Evolutionary conservation across 2,888 invertebrate genomes (phyloP).

Genomic region (Terebella lapidaria): DNA sequence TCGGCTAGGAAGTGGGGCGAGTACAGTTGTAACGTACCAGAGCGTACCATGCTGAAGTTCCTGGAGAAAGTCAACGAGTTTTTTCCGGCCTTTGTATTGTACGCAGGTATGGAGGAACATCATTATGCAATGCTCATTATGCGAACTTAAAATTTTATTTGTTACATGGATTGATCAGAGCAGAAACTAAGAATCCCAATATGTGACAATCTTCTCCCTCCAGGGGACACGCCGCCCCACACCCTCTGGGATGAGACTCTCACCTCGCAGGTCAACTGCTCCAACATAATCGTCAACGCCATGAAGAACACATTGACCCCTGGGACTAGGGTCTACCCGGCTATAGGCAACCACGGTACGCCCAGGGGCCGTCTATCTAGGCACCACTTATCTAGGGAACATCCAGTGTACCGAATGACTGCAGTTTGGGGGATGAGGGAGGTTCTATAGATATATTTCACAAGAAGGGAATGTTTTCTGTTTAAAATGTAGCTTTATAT

Average conservation of each 20-base stretch:
- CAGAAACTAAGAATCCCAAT: too few relatives aligned
- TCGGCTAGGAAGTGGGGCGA: slow-evolving; percentile 14
- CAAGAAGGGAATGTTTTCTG: too few relatives aligned
- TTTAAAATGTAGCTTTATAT: neutral
- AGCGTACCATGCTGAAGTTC: slow-evolving; percentile 14
- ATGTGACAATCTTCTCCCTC: neutral
- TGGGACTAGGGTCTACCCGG: slow-evolving; percentile 14
- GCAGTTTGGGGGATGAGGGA: too few relatives aligned
- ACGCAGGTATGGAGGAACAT: neutral
- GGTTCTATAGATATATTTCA: too few relatives aligned
- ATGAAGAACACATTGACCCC: slow-evolving; percentile 1
- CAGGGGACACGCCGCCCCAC: slow-evolving; percentile 24
- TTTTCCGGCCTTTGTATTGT: neutral
- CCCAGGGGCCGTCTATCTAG: too few relatives aligned
- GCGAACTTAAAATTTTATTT: neutral
- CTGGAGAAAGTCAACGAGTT: slow-evolving; percentile 8
- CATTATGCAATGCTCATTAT: neutral
- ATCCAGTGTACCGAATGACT: too few relatives aligned
- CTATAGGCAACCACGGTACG: slow-evolving; percentile 24
- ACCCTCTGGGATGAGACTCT: slow-evolving; percentile 22
- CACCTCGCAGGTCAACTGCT: slow-evolving; percentile 16
- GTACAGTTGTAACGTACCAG: slow-evolving; percentile 22
- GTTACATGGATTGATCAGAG: too few relatives aligned
- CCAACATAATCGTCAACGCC: slow-evolving; percentile 1
- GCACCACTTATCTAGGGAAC: too few relatives aligned